Base-by-base conservation (phyloP, 53 echinoderm and acorn worm genomes). In the Actinopyga echinites region DNA sequence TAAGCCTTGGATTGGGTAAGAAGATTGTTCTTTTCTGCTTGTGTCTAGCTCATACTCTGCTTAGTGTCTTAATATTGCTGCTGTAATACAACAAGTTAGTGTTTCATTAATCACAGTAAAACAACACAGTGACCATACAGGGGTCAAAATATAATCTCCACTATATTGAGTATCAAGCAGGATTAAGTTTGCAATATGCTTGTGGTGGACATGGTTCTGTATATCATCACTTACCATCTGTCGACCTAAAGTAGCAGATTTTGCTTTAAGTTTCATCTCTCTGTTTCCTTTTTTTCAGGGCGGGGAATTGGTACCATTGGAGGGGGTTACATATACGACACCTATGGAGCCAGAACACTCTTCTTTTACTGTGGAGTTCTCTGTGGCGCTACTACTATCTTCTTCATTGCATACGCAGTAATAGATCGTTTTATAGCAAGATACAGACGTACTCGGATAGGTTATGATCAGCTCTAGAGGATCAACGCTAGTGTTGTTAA, bases 271-370 rank as follows among this genome's bases (percentile, higher is more conserved):
- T 13, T 6, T 13, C 17, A 17, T 49, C 17, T 49, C 17, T 49
- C 6, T 10, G 10, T 40, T 40, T 40, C 10, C 0, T 17, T 15
- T 29, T 24, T 42, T 85, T 15, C 69, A 93, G 93, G 93, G 69
- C 49, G 65, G 43, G 93, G 93, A 10, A 8, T 90, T 6, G 93
- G 93, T 15, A 83, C 84, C 4, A 74, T 93, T 29, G 83, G 84
- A 5, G 93, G 93, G 12, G 93, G 93, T 15, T 78, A 90, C 43
- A 83, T 93, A 25, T 93, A 90, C 56, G 69, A 87, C 60, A 10
- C 21, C 35, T 88, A 82, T 65, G 90, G 93, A 42, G 87, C 89
- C 28, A 69, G 89, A 36, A 74, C 62, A 34, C 82, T 93, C 26
- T 93, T 93, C 67, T 29, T 87, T 32, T 63, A 80, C 33, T 84